phyloP scores from a whole-genome alignment of 2,888 invertebrate genomes.

The Dicyrtoma fusca region DNA sequence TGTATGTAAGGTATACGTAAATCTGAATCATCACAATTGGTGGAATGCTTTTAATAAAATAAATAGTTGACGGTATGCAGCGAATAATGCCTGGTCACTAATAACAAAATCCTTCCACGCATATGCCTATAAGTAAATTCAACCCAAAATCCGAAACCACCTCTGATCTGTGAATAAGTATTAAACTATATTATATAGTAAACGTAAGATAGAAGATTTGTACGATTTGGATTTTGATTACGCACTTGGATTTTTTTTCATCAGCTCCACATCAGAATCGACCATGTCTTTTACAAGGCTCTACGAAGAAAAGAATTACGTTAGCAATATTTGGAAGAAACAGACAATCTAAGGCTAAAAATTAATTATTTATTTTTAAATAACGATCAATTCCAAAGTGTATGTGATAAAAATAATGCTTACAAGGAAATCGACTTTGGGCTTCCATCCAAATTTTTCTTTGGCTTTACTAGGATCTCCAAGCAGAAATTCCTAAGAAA shows the following conservation, averaged over 20 bases:
- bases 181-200: neutral
- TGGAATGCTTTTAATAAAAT: too few relatives aligned
- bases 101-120: too few relatives aligned
- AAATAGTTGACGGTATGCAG: too few relatives aligned
- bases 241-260: conserved; percentile 88
- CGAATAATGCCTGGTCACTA: too few relatives aligned
- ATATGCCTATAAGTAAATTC: too few relatives aligned
- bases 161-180: too few relatives aligned
- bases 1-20: too few relatives aligned
- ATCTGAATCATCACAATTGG: too few relatives aligned
- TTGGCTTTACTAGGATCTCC: conserved; percentile 95
- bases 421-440: conserved; percentile 75
- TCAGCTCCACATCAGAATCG: conserved; percentile 83
- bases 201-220: neutral
- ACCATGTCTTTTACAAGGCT: conserved; percentile 94
- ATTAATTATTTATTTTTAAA: neutral
- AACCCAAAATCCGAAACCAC: too few relatives aligned
- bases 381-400: conserved; percentile 2
- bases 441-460: conserved; percentile 82
- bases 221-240: conserved; percentile 59
- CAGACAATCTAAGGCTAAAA: neutral
- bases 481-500: conserved; percentile 74
- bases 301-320: too few relatives aligned
- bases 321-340: too few relatives aligned
- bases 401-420: conserved; percentile 35